Percentiles rank a stretch among this genome's conserved stretches.
Conservation (phyloP, 2,113 vertebrate genomes). For the Nerophis ophidion region DNA sequence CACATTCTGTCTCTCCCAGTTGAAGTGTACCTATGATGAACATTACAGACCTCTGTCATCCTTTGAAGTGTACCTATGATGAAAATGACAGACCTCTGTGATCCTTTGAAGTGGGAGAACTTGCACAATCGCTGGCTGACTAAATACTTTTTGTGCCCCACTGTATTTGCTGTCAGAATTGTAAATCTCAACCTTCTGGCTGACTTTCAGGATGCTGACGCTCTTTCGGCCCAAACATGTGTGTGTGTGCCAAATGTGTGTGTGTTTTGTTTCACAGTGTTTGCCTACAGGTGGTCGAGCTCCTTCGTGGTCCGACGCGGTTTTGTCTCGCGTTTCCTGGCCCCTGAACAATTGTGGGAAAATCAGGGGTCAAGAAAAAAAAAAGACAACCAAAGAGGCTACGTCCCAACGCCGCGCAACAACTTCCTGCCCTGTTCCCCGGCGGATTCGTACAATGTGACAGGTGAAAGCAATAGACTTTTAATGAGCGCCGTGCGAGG, state of each 20-base stretch:
- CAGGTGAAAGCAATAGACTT: conserved; percentile 66
- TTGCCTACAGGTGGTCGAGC: conserved; percentile 59
- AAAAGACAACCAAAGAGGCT: conserved; percentile 53
- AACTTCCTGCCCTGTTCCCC: conserved; percentile 61
- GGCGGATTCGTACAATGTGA: conserved; percentile 55
- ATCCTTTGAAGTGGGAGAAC: too few species aligned
- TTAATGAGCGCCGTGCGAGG: conserved; percentile 33
- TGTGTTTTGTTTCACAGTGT: conserved; percentile 15
- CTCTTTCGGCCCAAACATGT: not conserved
- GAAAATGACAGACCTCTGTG: too few species aligned
- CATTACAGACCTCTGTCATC: too few species aligned
- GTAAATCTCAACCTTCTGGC: not conserved
- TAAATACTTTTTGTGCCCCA: too few species aligned
- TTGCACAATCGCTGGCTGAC: too few species aligned
- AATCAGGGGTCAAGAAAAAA: conserved; percentile 60
- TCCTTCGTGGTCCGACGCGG: conserved; percentile 48
- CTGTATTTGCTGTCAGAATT: not conserved
- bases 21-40: too few species aligned
- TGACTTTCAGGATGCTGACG: not conserved
- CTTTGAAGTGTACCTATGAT: too few species aligned
- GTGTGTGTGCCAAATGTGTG: not conserved
- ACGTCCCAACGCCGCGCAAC: conserved; percentile 52
- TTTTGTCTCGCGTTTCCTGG: conserved; percentile 59
- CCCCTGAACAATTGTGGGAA: conserved; percentile 75
- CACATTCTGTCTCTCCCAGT: too few species aligned